These are phyloP conservation scores for Indri indri DNA, from an alignment of 2,113 vertebrate species.

Conservation along the genomic window DNA sequence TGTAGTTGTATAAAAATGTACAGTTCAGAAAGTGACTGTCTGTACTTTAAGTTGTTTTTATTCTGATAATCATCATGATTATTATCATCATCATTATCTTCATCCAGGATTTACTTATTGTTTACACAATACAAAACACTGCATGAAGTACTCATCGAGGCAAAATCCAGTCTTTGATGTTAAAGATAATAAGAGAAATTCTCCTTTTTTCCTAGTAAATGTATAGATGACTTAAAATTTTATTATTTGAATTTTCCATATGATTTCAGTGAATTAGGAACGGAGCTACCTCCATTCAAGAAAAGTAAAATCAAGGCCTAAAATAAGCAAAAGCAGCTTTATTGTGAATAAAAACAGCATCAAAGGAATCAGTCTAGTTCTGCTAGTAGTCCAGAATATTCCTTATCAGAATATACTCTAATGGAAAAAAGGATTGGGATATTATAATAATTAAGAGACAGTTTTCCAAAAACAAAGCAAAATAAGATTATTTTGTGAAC, in stretches of 20 bases:
- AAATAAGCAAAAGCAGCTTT: not conserved
- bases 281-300: not conserved
- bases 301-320: not conserved
- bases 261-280: not conserved
- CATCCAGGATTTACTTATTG: not conserved
- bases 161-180: not conserved
- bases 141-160: not conserved
- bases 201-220: not conserved
- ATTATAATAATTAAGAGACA: not conserved
- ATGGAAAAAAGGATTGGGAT: not conserved
- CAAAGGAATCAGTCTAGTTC: not conserved
- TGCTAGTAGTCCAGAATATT: not conserved
- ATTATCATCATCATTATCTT: not conserved
- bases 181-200: not conserved
- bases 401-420: not conserved
- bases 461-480: not conserved
- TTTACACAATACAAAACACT: not conserved
- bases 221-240: not conserved
- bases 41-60: not conserved
- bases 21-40: not conserved
- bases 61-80: not conserved
- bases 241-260: not conserved
- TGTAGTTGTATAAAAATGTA: not conserved
- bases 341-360: not conserved
- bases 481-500: not conserved